Evolutionary conservation across 2,113 vertebrate species (phyloP), one percentile per base, ranked within the genome.

Genomic region (Bos javanicus): DNA sequence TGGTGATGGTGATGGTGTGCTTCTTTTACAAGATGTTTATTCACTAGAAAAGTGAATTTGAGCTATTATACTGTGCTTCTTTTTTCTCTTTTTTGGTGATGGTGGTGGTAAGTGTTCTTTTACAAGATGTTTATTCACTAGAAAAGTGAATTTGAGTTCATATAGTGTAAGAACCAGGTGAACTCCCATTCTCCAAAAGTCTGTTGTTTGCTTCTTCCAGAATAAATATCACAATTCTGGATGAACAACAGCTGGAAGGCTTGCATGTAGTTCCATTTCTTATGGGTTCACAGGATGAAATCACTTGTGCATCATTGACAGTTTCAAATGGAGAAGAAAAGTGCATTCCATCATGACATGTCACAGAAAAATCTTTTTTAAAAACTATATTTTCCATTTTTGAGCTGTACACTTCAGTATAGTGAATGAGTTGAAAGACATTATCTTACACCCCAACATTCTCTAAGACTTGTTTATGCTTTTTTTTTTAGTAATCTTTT

Each of bases 161-260:
- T 91, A 52, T 95, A 92, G 89, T 92, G 33, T 89, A 98, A 98
- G 96, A 98, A 97, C 64, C 93, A 98, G 94, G 96, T 98, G 94
- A 98, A 98, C 92, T 97, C 92, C 90, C 82, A 80, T 96, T 97
- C 96, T 98, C 91, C 96, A 96, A 23, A 87, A 97, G 95, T 98
- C 97, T 98, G 97, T 97, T 98, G 97, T 98, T 98, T 98, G 93
- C 90, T 98, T 60, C 97, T 98, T 98, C 93, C 80, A 97, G 97
- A 98, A 98, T 98, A 98, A 98, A 98, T 98, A 98, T 95, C 97
- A 96, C 43, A 89, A 78, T 97, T 98, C 97, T 97, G 97, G 96
- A 98, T 98, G 98, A 98, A 88, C 94, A 98, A 97, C 98, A 98
- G 97, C 98, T 98, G 98, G 98, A 98, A 97, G 97, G 87, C 94